Evolutionary conservation across 2,888 invertebrate species (phyloP).

Genomic region (Limnephilus auricula): DNA sequence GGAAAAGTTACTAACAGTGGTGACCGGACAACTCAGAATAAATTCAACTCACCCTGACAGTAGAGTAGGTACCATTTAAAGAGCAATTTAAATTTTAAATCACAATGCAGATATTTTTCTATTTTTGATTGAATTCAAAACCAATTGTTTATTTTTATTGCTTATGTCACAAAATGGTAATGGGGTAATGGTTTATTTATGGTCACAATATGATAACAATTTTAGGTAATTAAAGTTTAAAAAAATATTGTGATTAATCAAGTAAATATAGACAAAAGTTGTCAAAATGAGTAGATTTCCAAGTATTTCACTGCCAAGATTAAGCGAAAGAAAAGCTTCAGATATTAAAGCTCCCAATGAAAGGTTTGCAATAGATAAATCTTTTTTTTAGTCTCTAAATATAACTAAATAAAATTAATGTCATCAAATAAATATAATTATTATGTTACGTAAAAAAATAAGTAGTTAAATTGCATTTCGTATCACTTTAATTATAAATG

Average conservation of each 20-base stretch:
- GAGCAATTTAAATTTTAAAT: background rate
- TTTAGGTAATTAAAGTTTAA: background rate
- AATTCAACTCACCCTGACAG: background rate
- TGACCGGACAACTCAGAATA: too few species aligned
- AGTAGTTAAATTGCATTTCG: too few species aligned
- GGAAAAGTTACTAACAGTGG: too few species aligned
- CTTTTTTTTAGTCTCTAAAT: background rate
- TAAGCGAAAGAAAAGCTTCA: background rate
- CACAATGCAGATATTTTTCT: background rate
- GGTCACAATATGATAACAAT: too few species aligned
- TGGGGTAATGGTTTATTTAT: too few species aligned
- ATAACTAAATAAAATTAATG: background rate
- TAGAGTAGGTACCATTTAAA: background rate
- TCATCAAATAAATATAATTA: background rate
- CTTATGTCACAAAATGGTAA: too few species aligned
- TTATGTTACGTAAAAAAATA: too few species aligned
- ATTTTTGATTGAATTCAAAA: background rate
- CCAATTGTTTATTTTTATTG: background rate
- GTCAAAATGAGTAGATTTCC: background rate
- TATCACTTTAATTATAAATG: too few species aligned
- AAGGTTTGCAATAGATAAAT: background rate
- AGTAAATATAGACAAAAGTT: background rate
- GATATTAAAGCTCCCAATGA: background rate
- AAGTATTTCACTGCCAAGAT: background rate
- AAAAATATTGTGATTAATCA: background rate